Percentiles rank a stretch among this genome's conserved stretches.
Evolutionary conservation across 37 sponge, comb jelly and placozoan species (phyloP).

Genomic region (Hexactinellida sp.): DNA sequence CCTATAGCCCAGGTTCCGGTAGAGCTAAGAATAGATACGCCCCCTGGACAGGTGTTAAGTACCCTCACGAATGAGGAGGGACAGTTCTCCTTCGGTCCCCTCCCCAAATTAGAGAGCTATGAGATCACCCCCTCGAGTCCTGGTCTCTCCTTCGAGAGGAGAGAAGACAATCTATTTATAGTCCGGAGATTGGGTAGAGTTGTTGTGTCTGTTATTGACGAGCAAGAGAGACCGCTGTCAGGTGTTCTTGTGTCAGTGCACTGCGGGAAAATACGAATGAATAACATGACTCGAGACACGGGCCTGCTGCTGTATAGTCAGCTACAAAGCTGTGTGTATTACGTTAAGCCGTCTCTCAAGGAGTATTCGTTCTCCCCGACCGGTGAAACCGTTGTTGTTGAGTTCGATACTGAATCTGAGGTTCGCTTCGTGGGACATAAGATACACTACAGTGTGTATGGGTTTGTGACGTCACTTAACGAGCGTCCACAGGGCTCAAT

Average conservation of each 20-base stretch:
- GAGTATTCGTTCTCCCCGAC: neutral
- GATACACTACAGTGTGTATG: neutral
- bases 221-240: neutral
- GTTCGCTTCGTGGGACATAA: neutral
- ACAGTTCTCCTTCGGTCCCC: neutral
- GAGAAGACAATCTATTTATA: neutral
- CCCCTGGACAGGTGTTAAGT: neutral
- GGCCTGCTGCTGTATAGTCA: neutral
- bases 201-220: neutral
- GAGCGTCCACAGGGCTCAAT: neutral
- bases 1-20: neutral
- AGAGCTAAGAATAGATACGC: neutral
- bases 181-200: neutral
- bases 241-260: neutral
- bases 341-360: neutral
- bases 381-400: neutral
- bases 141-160: neutral
- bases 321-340: conserved; percentile 3
- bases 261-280: neutral
- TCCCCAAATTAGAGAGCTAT: neutral
- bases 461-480: neutral
- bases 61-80: neutral
- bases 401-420: neutral
- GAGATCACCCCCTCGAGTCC: neutral
- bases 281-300: neutral